Evolutionary conservation across 2,113 vertebrate genomes (phyloP).

Genomic region (Indicator indicator): DNA sequence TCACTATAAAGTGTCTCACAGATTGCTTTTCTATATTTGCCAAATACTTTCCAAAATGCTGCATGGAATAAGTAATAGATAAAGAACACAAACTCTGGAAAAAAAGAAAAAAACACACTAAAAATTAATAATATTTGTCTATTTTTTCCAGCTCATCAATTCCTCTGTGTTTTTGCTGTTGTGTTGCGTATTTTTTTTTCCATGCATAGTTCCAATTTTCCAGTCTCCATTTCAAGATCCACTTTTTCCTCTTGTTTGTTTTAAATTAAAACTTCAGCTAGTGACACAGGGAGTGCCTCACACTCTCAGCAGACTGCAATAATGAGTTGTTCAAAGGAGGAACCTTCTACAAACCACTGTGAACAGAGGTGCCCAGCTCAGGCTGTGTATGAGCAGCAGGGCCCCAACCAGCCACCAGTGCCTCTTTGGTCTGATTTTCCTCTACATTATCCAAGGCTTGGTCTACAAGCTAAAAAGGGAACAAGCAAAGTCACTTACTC

Average conservation of each 20-base stretch:
- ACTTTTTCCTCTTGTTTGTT: not conserved
- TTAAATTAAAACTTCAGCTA: not conserved
- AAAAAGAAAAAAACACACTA: not conserved
- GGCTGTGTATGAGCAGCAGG: fast-evolving
- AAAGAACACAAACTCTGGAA: not conserved
- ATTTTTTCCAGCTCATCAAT: not conserved
- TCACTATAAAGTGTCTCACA: not conserved
- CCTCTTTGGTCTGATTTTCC: not conserved
- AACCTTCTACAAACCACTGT: not conserved
- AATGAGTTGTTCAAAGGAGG: not conserved
- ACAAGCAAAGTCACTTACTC: not conserved
- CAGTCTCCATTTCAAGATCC: slow-evolving; percentile 6
- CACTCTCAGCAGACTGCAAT: not conserved
- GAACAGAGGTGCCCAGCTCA: not conserved
- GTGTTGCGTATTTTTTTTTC: not conserved
- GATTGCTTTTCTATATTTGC: not conserved
- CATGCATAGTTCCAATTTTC: not conserved
- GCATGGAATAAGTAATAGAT: not conserved
- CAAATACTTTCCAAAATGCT: slow-evolving; percentile 16
- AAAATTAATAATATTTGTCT: not conserved
- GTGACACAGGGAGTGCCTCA: not conserved
- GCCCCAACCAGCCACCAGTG: not conserved
- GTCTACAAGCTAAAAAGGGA: not conserved
- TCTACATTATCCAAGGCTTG: not conserved
- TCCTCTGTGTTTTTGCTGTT: not conserved